Conservation (phyloP, 2,113 vertebrate genomes). For the Climacteris rufus region DNA sequence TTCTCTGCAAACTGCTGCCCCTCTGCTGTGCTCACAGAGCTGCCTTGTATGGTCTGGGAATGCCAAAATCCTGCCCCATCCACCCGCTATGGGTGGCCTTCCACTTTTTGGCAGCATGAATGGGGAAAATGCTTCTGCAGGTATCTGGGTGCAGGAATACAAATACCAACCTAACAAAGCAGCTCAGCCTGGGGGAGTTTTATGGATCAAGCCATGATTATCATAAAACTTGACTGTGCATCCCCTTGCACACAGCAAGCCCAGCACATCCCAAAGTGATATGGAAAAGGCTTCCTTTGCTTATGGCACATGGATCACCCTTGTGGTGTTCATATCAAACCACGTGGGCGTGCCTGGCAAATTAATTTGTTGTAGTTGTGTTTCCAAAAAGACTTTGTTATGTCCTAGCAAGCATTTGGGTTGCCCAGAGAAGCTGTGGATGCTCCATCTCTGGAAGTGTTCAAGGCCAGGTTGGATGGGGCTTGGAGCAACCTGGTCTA, state of each 20-base stretch:
- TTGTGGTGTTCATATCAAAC: neutral
- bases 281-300: neutral
- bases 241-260: neutral
- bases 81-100: neutral
- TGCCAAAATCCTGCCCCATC: neutral
- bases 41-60: neutral
- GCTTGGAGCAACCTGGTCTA: neutral
- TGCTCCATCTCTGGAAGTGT: neutral
- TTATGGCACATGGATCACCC: neutral
- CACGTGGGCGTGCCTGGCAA: neutral
- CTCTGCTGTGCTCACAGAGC: neutral
- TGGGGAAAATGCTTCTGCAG: neutral
- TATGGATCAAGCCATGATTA: neutral
- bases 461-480: neutral
- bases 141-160: neutral
- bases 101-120: neutral
- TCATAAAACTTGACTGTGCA: neutral
- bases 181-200: neutral
- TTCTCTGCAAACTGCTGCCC: neutral
- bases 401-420: neutral
- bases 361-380: neutral
- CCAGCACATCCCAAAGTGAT: accelerated
- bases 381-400: neutral
- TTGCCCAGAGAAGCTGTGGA: neutral
- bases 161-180: neutral